Percentiles rank a stretch among this genome's conserved stretches.
phyloP scores from a whole-genome alignment of 2,888 invertebrate species.

The Eupeodes luniger region DNA sequence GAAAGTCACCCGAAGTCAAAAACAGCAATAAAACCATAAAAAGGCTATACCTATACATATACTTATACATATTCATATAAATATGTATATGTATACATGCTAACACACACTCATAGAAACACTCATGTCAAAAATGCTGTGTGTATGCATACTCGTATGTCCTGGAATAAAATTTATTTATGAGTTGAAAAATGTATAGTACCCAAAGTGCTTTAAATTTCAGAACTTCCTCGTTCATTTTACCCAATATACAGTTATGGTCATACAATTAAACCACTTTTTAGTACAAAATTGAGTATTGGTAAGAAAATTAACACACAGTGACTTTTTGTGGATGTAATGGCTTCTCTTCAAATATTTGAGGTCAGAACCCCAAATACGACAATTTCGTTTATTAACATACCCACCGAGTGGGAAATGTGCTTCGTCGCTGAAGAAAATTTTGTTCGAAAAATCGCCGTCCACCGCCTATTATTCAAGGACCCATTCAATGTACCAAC shows the following conservation, averaged over 20 bases:
- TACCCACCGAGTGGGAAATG: no score
- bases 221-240: background rate
- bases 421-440: no score
- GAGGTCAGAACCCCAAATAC: no score
- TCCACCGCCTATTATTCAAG: no score
- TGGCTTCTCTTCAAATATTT: no score
- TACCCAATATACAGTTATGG: background rate
- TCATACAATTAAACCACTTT: background rate
- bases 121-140: background rate
- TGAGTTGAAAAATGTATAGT: constrained; percentile 9
- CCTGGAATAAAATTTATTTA: background rate
- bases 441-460: no score
- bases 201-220: constrained; percentile 17
- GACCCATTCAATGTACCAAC: no score
- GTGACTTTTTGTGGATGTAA: no score
- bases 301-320: no score
- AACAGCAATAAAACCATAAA: background rate
- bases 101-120: background rate
- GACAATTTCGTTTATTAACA: no score
- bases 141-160: no score
- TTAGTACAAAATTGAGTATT: background rate
- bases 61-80: no score
- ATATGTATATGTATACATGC: background rate
- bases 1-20: constrained; percentile 1
- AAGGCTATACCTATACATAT: background rate